phyloP scores from a whole-genome alignment of 1,140 invertebrate genomes.

The Idris sp. region DNA sequence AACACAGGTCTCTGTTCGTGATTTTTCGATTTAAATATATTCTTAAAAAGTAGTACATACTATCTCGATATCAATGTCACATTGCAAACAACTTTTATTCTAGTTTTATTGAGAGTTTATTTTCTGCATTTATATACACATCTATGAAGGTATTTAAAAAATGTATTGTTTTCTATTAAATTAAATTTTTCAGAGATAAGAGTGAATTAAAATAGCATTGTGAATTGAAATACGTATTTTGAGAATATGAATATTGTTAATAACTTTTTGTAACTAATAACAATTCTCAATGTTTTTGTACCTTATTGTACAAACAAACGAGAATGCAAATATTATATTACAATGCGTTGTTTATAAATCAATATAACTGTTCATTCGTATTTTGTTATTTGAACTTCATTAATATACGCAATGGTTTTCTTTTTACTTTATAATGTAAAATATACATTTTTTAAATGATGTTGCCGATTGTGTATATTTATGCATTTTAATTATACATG shows the following conservation, averaged over 20 bases:
- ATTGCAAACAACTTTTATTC: conserved; percentile 59
- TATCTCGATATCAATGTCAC: conserved; percentile 58
- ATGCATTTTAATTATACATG: too few relatives aligned
- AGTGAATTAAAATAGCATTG: conserved; percentile 4
- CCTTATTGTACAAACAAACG: too few relatives aligned
- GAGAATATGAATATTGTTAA: too few relatives aligned
- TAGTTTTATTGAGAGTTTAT: conserved; percentile 53
- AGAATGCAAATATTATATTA: too few relatives aligned
- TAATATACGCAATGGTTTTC: not conserved
- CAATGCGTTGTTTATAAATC: too few relatives aligned
- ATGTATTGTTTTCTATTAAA: conserved; percentile 22
- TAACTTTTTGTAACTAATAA: too few relatives aligned
- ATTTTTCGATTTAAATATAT: conserved; percentile 51
- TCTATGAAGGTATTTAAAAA: conserved; percentile 37
- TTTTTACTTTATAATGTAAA: not conserved
- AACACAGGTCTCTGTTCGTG: conserved; percentile 54
- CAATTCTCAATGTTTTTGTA: too few relatives aligned
- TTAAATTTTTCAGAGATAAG: conserved; percentile 16
- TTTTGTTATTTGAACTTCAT: too few relatives aligned
- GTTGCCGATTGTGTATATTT: not conserved
- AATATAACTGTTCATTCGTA: too few relatives aligned
- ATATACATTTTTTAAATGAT: not conserved
- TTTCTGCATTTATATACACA: conserved; percentile 53
- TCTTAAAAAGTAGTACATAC: conserved; percentile 55
- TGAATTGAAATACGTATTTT: not conserved